Evolutionary conservation across 2,113 vertebrate genomes (phyloP).

Genomic region (Anarhynchus alexandrinus): DNA sequence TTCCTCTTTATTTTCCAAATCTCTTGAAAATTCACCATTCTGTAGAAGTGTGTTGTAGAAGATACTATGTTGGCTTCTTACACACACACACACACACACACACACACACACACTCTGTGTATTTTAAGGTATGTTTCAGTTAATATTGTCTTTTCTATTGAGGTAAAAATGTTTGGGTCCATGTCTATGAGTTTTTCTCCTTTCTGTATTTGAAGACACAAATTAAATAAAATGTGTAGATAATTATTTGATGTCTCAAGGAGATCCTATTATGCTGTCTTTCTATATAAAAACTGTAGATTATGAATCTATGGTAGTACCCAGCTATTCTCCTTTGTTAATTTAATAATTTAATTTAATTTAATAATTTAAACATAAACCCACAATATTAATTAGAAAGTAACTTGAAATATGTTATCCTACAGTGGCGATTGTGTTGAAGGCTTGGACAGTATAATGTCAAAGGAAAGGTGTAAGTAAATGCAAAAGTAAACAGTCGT

Average conservation of each 20-base stretch:
- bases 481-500: not conserved
- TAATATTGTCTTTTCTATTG: not conserved
- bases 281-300: not conserved
- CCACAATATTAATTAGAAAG: not conserved
- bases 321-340: not conserved
- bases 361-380: not conserved
- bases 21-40: not conserved
- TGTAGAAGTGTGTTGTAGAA: not conserved
- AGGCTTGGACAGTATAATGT: not conserved
- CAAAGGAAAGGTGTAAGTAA: not conserved
- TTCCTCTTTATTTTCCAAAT: not conserved
- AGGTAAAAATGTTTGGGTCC: not conserved
- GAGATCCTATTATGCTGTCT: not conserved
- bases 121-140: not conserved
- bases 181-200: not conserved
- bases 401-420: not conserved
- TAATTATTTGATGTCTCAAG: not conserved
- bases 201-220: not conserved
- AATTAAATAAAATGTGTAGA: not conserved
- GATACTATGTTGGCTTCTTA: not conserved
- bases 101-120: not conserved
- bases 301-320: not conserved
- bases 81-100: no score
- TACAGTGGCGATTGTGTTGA: not conserved
- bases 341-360: no score